A percentile compares a stretch with the other conserved stretches of the same genome.
phyloP scores from a whole-genome alignment of 2,797 vertebrate species.

The Sarcophilus harrisii region DNA sequence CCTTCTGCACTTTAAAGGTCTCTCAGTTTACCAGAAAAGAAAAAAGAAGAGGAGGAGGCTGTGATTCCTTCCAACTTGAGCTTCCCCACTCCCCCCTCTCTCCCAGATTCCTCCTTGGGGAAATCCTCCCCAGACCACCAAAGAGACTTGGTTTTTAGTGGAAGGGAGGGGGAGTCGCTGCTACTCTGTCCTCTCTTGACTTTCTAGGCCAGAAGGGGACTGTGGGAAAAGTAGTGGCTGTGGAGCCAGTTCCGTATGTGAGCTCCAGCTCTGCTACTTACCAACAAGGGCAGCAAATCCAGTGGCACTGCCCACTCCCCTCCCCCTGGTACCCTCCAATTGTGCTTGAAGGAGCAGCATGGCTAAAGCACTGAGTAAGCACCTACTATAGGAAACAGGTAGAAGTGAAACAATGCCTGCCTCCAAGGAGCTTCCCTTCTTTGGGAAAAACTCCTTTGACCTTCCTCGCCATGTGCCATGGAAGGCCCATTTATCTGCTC shows the following conservation, averaged over 20 bases:
- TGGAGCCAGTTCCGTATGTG: background rate
- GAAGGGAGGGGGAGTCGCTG: background rate
- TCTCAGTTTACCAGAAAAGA: background rate
- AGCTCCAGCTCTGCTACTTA: background rate
- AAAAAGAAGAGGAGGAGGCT: background rate
- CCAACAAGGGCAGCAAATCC: too few relatives aligned
- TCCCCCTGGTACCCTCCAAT: too few relatives aligned
- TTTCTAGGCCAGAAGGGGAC: background rate
- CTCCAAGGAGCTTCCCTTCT: background rate
- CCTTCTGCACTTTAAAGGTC: background rate
- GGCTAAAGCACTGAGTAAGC: background rate
- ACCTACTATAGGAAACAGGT: background rate
- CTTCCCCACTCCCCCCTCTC: fast-evolving
- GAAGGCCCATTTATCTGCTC: fast-evolving
- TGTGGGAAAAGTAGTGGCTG: background rate
- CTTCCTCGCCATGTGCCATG: background rate
- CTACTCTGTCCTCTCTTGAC: background rate
- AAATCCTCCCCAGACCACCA: background rate
- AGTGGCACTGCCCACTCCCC: too few relatives aligned
- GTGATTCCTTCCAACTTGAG: background rate
- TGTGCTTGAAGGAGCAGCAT: background rate
- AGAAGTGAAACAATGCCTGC: background rate
- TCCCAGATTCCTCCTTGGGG: background rate
- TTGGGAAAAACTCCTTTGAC: background rate
- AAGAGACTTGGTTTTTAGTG: background rate